Evolutionary conservation across 2,113 vertebrate species (phyloP).

Genomic region (Osmerus mordax): DNA sequence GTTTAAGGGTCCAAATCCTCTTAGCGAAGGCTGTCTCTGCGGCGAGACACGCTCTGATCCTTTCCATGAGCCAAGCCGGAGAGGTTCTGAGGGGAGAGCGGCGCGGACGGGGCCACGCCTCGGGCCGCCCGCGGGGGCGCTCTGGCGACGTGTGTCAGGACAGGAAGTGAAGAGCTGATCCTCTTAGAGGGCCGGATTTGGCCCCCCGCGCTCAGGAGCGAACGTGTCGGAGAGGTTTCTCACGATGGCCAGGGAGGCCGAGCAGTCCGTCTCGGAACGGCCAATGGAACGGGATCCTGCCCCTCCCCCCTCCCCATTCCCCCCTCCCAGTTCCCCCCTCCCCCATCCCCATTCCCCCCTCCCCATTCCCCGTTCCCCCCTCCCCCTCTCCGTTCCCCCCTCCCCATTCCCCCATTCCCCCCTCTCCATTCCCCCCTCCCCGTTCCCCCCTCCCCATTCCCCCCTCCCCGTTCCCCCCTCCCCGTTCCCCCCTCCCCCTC

Average conservation of each 20-base stretch:
- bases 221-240: background rate
- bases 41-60: background rate
- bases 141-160: constrained; percentile 61
- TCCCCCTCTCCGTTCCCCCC: too few species aligned
- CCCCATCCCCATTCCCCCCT: too few species aligned
- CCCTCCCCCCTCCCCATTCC: constrained; percentile 1
- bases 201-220: constrained; percentile 51
- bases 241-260: background rate
- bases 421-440: too few species aligned
- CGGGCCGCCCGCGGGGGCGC: background rate
- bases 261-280: too few species aligned
- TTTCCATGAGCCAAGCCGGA: background rate
- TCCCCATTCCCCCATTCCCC: too few species aligned
- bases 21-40: constrained; percentile 54
- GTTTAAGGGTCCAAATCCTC: constrained; percentile 62
- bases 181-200: constrained; percentile 64
- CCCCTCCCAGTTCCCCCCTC: too few species aligned
- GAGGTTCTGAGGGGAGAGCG: background rate
- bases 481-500: too few species aligned
- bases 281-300: too few species aligned
- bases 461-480: too few species aligned
- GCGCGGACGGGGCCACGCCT: background rate
- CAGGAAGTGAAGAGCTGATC: constrained; percentile 58
- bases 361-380: too few species aligned
- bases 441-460: too few species aligned